Percentiles rank a stretch among this genome's conserved stretches.
Evolutionary conservation across 2,113 vertebrate genomes (phyloP).

Genomic region (Herpetotheres cachinnans): DNA sequence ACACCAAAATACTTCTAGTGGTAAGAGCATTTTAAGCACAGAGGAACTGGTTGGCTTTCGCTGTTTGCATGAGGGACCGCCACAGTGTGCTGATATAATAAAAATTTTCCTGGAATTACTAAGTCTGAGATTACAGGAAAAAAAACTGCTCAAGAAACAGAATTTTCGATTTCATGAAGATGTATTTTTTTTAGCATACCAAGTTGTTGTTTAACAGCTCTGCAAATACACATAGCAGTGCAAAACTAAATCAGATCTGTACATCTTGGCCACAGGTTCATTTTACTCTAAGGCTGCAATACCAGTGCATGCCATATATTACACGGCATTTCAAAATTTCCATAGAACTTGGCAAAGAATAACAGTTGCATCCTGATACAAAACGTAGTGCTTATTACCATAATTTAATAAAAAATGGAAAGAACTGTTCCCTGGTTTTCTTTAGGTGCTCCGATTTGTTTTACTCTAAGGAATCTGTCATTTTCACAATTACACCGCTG

Average conservation of each 20-base stretch:
- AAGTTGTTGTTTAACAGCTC: not conserved
- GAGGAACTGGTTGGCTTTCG: not conserved
- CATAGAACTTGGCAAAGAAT: not conserved
- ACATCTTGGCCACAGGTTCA: not conserved
- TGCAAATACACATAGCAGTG: not conserved
- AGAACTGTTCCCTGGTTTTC: not conserved
- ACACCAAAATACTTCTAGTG: not conserved
- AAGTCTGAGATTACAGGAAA: not conserved
- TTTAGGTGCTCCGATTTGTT: not conserved
- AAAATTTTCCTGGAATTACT: not conserved
- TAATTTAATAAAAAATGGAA: not conserved
- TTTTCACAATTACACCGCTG: not conserved
- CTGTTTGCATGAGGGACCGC: not conserved
- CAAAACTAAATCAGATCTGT: not conserved
- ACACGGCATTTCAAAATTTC: not conserved
- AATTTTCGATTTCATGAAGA: not conserved
- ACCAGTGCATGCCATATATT: not conserved
- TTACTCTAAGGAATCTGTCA: not conserved
- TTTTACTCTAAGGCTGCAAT: not conserved
- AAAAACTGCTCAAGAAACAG: not conserved
- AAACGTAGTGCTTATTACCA: not conserved
- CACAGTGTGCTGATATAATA: not conserved
- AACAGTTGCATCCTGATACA: not conserved
- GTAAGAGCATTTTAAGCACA: not conserved
- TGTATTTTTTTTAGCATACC: not conserved